Evolutionary conservation across 2,113 vertebrate genomes (phyloP), one percentile per base, ranked within the genome.

Genomic region (Collichthys lucidus): DNA sequence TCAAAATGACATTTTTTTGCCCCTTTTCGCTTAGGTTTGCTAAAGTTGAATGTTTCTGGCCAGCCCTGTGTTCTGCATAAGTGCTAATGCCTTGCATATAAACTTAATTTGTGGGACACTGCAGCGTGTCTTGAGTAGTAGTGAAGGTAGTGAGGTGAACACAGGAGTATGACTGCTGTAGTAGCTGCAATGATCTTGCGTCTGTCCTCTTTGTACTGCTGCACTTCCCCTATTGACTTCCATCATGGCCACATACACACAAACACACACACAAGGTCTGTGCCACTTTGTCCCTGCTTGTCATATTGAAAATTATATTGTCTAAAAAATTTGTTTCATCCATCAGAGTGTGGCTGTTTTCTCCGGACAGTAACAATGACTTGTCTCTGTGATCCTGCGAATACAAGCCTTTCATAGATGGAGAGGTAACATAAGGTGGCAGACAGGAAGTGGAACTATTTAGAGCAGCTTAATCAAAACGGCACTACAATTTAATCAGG

Each of bases 321-420:
- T 85, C 62, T 59, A 66, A 70, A 84, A 79, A 56, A 40, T 62
- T 44, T 14, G 60, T 77, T 86, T 77, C 74, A 74, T 72, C 72
- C 44, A 29, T 75, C 86, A 71, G 61, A 72, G 59, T 42, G 63
- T 3, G 22, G 17, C 69, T 67, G 19, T 76, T 69, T 66, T 47
- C 17, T 63, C 22, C 62, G 50, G 24, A 65, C 31, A 17, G 72
- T 31, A 35, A 26, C 64, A 2, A 22, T 62, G 70, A 69, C 19
- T 19, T 74, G 49, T 66, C 6, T 57, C 50, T 70, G 8, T 65
- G 24, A 29, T 61, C 29, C 53, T 56, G 53, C 53, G 50, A 76
- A 56, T 75, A 56, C 71, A 78, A 56, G 40, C 20, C 24, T 16
- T 6, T 55, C 55, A 47, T 44, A 42, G 46, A 69, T 62, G 35